Conservation (phyloP, 2,113 vertebrate species). For the Actinemys pallida region DNA sequence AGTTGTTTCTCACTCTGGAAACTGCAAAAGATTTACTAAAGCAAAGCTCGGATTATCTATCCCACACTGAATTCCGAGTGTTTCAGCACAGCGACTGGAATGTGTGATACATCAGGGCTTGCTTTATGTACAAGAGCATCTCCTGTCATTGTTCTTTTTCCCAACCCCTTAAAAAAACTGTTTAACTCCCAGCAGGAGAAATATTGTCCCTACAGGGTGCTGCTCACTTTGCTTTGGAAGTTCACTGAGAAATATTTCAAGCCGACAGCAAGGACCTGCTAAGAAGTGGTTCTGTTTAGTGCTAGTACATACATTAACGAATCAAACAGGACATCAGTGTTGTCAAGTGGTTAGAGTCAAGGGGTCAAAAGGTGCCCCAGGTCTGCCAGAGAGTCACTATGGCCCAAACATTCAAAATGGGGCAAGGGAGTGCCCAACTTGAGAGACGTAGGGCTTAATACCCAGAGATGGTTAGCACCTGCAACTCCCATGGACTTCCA, state of each 20-base stretch:
- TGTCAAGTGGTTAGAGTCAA: not conserved
- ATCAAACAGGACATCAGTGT: not conserved
- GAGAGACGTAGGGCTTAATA: not conserved
- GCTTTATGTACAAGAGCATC: not conserved
- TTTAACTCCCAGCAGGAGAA: accelerated
- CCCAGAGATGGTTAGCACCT: not conserved
- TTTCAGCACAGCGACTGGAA: not conserved
- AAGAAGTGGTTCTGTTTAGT: not conserved
- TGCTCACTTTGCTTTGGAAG: not conserved
- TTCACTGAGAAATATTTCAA: not conserved
- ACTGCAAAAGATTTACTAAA: not conserved
- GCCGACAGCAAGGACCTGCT: not conserved
- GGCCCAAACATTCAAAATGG: not conserved
- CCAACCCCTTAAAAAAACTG: not conserved
- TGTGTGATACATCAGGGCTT: not conserved
- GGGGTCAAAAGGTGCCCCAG: not conserved
- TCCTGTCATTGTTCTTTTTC: accelerated
- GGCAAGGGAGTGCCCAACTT: not conserved
- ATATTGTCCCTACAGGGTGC: not conserved
- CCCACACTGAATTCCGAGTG: conserved; percentile 35
- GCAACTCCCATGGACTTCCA: accelerated
- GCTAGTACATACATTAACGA: not conserved
- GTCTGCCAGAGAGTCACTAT: not conserved
- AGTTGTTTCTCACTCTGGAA: not conserved
- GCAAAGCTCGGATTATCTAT: not conserved